Base-by-base conservation (phyloP, 2,888 invertebrate genomes). In the Polydrusus pterygomalis region DNA sequence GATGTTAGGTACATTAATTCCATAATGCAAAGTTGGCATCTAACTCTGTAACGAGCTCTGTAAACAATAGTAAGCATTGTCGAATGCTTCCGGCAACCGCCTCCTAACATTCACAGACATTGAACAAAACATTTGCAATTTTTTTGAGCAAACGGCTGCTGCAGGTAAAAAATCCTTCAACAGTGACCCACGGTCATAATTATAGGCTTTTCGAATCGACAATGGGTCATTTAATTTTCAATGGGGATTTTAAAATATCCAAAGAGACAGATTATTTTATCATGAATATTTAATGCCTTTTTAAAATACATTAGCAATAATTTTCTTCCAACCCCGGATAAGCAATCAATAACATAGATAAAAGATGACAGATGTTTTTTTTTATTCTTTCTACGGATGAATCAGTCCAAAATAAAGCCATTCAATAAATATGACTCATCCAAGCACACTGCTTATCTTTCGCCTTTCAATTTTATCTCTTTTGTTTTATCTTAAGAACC, bases 101-200 rank as follows among this genome's bases (percentile, higher is more conserved):
- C 58, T 38, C n/a, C 58, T 17, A 38, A 38, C 58, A 60, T 60
- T 60, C 58, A 38, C 58, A 60, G 58, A 60, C 58, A 9, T 10
- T 18, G 18, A 25, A 38, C 58, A 18, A 40, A 17, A 60, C 38
- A 38, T 38, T 60, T 60, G 58, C 38, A 38, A 40, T 38, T 34
- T 56, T 60, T 60, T 60, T 60, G 11, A 40, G 40, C 38, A 38
- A 60, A 38, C 58, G 58, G 18, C 38, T 38, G 18, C 38, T 38
- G 17, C 58, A 60, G 58, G 58, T 60, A 60, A 60, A 60, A 60
- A 60, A 60, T 38, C 58, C 58, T 60, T 60, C 11, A 60, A 60
- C 58, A 60, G 30, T 60, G 58, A 60, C 58, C 58, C 58, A 60
- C n/a, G 58, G 17, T n/a, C 58, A 60, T 38, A 18, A 60, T 60